Base-by-base conservation (phyloP, 2,113 vertebrate species). In the Nestor notabilis region DNA sequence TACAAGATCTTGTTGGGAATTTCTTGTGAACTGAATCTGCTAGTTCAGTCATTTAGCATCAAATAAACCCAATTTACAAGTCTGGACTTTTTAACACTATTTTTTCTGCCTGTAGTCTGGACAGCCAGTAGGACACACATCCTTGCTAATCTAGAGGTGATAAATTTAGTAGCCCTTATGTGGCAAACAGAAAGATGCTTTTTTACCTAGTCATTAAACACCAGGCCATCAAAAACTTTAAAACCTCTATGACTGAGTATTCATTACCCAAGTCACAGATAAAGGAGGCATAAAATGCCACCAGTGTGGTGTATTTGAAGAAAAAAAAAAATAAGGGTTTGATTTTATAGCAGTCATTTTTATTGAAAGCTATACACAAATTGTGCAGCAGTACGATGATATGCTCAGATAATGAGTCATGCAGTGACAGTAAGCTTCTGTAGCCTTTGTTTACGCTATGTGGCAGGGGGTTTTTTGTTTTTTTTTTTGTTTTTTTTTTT, bases 51-150 rank as follows among this genome's bases (percentile, higher is more conserved):
- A 16, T 23, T 65, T 53, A 33, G 5, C 10, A 47, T 17, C 31
- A 69, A 50, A 43, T 21, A 44, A 75, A 37, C 17, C 6, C 14
- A 19, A 7, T 16, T 81, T 20, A 9, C 5, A 44, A 29, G 39
- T 6, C 55, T 46, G 39, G 41, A 46, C 16, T 11, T 35, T 17
- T 23, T 12, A 88, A 44, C 10, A 3, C 11, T 12, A 1, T 3
- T 3, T 29, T 78, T 86, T 58, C 29, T 63, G 23, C 39, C 75
- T 39, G 12, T 5, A 43, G 17, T 4, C 52, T 63, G 56, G 11
- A 41, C 13, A 55, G 19, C 6, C 61, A 76, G 37, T 19, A 71
- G 33, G 44, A 44, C 23, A 19, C 0, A 0, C 0, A 1, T 25
- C 56, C 49, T 81, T 20, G 9, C 6, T 65, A 44, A 61, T 35